These are phyloP conservation scores for Heterodera carotae DNA, from an alignment of 1,140 invertebrate species.

Conservation along the genomic window DNA sequence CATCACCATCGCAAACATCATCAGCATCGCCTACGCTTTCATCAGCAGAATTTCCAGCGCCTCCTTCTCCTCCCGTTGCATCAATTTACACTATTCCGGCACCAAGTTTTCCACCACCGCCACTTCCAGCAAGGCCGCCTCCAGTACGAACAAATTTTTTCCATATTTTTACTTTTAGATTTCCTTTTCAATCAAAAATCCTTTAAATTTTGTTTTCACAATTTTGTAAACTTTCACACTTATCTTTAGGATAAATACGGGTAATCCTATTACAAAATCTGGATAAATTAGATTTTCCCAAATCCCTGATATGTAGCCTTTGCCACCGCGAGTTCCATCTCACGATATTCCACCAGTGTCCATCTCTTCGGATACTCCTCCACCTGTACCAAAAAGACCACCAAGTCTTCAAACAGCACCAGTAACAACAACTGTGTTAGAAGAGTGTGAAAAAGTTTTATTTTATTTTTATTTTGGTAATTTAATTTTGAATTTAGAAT, in stretches of 20 bases:
- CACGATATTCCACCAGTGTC: background rate
- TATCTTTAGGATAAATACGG: no score
- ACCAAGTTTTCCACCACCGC: slow-evolving; percentile 15
- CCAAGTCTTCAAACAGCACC: background rate
- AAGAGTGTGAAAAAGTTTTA: background rate
- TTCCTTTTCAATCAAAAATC: no score
- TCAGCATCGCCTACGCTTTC: slow-evolving; percentile 44
- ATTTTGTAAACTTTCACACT: no score
- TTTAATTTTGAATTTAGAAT: background rate
- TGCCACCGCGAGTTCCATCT: slow-evolving; percentile 18
- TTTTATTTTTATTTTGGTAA: background rate
- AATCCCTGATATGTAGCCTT: background rate
- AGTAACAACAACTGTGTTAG: background rate
- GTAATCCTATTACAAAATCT: no score
- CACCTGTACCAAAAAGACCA: slow-evolving; percentile 26
- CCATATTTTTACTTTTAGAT: no score
- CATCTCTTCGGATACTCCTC: background rate
- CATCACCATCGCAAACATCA: no score
- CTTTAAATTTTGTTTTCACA: no score
- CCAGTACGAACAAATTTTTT: slow-evolving; percentile 5
- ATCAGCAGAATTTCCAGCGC: slow-evolving; percentile 28
- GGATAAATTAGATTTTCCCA: slow-evolving; percentile 19
- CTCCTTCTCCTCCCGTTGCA: slow-evolving; percentile 48
- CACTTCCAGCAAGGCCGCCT: slow-evolving; percentile 18
- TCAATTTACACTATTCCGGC: slow-evolving; percentile 9